phyloP scores from a whole-genome alignment of 2,113 vertebrate genomes.

The Chamaea fasciata region DNA sequence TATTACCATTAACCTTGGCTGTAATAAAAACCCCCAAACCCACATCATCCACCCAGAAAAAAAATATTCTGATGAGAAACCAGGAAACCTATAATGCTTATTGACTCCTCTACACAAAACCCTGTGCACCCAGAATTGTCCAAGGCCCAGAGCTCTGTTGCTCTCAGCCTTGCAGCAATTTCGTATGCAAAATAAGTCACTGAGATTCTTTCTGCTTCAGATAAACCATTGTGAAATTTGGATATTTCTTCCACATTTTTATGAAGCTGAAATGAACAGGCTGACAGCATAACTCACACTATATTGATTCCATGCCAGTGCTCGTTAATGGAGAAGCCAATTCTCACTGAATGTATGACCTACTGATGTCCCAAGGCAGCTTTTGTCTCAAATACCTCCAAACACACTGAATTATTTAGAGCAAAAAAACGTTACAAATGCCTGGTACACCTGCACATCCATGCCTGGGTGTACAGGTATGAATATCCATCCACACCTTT shows the following conservation, averaged over 20 bases:
- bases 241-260: neutral
- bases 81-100: neutral
- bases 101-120: neutral
- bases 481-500: neutral
- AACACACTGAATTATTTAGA: slow-evolving; percentile 53
- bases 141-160: neutral
- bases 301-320: slow-evolving; percentile 25
- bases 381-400: slow-evolving; percentile 43
- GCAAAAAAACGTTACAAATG: neutral
- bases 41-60: neutral
- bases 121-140: rapidly evolving
- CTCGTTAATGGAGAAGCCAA: slow-evolving; percentile 33
- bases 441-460: neutral
- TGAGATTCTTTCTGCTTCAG: neutral
- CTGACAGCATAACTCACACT: slow-evolving; percentile 23
- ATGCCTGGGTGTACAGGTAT: neutral
- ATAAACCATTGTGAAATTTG: neutral
- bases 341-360: slow-evolving; percentile 35
- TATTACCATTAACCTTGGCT: neutral
- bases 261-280: neutral
- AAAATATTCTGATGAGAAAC: neutral
- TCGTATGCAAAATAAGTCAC: neutral
- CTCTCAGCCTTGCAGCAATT: neutral
- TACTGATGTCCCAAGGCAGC: slow-evolving; percentile 30
- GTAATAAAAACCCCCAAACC: rapidly evolving